Base-by-base conservation (phyloP, 2,113 vertebrate species). In the Centropristis striata region DNA sequence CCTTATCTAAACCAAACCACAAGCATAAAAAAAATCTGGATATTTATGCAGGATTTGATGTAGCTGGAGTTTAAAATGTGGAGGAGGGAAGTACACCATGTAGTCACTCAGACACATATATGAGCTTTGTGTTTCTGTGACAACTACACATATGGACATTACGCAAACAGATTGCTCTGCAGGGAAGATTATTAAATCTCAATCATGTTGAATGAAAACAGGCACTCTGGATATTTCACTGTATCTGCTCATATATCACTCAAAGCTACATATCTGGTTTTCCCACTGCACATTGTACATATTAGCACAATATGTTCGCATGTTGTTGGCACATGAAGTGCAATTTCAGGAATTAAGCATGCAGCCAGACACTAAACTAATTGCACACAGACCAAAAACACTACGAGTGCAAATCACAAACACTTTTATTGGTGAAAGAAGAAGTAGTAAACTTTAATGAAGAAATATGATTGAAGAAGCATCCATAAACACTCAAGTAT, bases 11-110 rank as follows among this genome's bases (percentile, higher is more conserved):
- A 50, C 42, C 70, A 71, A 71, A 66, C 12, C 23, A 54, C 70
- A 65, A 28, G 16, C 37, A 16, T 0, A 51, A 27, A 69, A 23
- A 47, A 46, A 71, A 23, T 20, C 60, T 15, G 42, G n/a, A 97
- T 95, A 96, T 96, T 84, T 49, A 96, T 95, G 84, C 65, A 10
- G 55, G 46, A 49, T 67, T 54, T 28, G 42, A 44, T 59, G 59
- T 11, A 25, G 21, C 16, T 78, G 49, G 27, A 25, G 23, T 71
- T 41, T 12, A 27, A 13, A 20, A 42, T 41, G 37, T 41, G 50
- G 20, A 8, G 21, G 8, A 5, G 20, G 25, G 13, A 7, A 42
- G 28, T 12, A 16, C 39, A 63, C 8, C 65, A 39, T 6, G 12
- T 23, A 13, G n/a, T 5, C 36, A 23, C 20, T 39, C 55, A 72